Evolutionary conservation across 2,888 invertebrate species (phyloP).

Genomic region (Pseudococcus jackbeardsleyi): DNA sequence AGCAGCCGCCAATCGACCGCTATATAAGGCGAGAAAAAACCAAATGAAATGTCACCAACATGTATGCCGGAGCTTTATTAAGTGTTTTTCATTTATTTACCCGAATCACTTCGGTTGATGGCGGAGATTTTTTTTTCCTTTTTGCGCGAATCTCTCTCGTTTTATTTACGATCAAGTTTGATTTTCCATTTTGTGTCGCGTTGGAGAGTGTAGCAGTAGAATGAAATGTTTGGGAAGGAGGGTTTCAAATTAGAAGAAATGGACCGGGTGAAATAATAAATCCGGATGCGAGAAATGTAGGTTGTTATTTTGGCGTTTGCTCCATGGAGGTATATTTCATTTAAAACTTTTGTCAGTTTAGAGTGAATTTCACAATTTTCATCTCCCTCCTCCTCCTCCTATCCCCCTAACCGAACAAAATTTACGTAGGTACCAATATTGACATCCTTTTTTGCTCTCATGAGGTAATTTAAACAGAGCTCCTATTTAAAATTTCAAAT

Average conservation of each 20-base stretch:
- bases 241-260: neutral
- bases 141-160: neutral
- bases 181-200: neutral
- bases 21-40: conserved; percentile 16
- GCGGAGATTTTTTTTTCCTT: neutral
- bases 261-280: too few species aligned
- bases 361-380: too few species aligned
- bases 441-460: too few species aligned
- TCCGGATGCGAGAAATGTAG: too few species aligned
- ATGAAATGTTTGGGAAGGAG: neutral
- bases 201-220: neutral
- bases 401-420: too few species aligned
- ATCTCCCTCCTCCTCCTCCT: too few species aligned
- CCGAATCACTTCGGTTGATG: neutral
- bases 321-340: too few species aligned
- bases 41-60: conserved; percentile 49
- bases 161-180: neutral
- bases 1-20: conserved; percentile 2
- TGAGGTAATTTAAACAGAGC: too few species aligned
- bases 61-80: conserved; percentile 22
- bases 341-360: too few species aligned
- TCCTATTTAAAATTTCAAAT: too few species aligned
- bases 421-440: too few species aligned
- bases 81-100: conserved; percentile 50
- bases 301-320: too few species aligned